Conservation (phyloP, 2,113 vertebrate species). For the Chaetops frenatus region DNA sequence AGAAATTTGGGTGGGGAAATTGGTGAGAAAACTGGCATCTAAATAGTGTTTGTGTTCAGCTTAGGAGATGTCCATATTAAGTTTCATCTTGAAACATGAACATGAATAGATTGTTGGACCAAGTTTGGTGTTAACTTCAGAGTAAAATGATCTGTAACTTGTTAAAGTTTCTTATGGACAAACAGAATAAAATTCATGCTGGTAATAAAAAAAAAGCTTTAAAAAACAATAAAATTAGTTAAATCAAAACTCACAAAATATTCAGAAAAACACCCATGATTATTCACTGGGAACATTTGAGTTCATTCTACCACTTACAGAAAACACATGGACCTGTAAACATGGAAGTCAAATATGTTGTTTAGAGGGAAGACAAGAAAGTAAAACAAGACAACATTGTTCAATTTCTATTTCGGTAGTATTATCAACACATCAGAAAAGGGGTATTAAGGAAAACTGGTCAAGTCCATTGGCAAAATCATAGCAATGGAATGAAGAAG, state of each 20-base stretch:
- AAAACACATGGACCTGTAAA: background rate
- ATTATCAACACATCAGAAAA: background rate
- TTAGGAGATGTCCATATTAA: background rate
- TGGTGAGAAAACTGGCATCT: background rate
- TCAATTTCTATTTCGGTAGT: background rate
- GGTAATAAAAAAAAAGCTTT: background rate
- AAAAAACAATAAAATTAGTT: background rate
- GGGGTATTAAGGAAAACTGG: rapidly evolving
- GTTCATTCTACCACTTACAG: background rate
- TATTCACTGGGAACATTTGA: background rate
- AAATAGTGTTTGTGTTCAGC: background rate
- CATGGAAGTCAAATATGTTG: background rate
- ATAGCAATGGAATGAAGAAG: background rate
- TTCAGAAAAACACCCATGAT: background rate
- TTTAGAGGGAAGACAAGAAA: background rate
- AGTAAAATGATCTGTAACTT: background rate
- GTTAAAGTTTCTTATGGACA: rapidly evolving
- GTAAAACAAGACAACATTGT: background rate
- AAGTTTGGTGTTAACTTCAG: background rate
- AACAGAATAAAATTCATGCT: background rate
- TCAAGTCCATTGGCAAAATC: background rate
- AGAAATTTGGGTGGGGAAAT: background rate
- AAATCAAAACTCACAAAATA: background rate
- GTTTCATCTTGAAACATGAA: background rate
- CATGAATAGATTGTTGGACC: background rate